A percentile compares a stretch with the other conserved stretches of the same genome.
Evolutionary conservation across 2,797 vertebrate genomes (phyloP).

Genomic region (Syngnathus acus): DNA sequence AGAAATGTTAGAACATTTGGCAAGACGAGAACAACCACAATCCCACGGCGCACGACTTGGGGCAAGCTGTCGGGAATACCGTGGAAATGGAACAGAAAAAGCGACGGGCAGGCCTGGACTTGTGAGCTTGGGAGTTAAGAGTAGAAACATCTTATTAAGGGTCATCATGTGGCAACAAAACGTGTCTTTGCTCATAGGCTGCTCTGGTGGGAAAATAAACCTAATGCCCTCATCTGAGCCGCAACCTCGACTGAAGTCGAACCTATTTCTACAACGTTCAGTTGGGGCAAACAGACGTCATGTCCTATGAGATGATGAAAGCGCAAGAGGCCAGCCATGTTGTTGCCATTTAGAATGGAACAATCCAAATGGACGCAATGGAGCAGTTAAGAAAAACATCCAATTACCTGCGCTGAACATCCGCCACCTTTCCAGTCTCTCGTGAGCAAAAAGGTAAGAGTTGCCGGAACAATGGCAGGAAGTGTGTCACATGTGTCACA

Average conservation of each 20-base stretch:
- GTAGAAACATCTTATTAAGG: slow-evolving; percentile 30
- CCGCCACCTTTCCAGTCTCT: slow-evolving; percentile 22
- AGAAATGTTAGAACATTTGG: neutral
- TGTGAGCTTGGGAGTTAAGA: slow-evolving; percentile 16
- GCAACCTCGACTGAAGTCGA: slow-evolving; percentile 10
- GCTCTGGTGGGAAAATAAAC: slow-evolving; percentile 32
- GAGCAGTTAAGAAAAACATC: neutral
- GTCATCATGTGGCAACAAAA: slow-evolving; percentile 38
- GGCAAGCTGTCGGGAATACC: neutral
- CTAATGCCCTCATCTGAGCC: slow-evolving; percentile 33
- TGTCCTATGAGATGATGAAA: neutral
- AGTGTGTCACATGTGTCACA: slow-evolving; percentile 63
- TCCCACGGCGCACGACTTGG: neutral
- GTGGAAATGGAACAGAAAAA: neutral
- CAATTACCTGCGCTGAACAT: slow-evolving; percentile 19
- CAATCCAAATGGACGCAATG: neutral
- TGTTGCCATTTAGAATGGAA: neutral
- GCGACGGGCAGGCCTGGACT: slow-evolving; percentile 5
- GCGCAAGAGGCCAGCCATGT: neutral
- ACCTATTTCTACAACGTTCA: slow-evolving; percentile 15
- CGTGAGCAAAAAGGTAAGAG: slow-evolving; percentile 25
- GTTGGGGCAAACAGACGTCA: neutral
- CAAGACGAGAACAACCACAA: neutral
- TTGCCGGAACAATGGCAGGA: slow-evolving; percentile 77
- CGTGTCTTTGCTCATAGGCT: slow-evolving; percentile 40